Evolutionary conservation across 2,113 vertebrate species (phyloP), one percentile per base, ranked within the genome.

Genomic region (Sturnira hondurensis): DNA sequence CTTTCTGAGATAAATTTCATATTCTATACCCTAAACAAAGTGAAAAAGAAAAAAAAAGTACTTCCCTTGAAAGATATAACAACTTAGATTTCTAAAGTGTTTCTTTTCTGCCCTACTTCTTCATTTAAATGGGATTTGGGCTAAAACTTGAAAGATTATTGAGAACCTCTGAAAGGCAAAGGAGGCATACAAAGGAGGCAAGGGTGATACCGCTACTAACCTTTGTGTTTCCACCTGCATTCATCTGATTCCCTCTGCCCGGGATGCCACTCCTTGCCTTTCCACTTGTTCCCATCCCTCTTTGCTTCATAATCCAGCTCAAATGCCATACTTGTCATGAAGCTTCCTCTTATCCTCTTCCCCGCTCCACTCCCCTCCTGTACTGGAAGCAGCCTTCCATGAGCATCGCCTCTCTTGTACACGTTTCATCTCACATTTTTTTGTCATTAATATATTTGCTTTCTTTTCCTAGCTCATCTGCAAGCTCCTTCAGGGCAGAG

Each of bases 1-100:
- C 81, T 96, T 97, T 98, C 97, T 92, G 95, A 98, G 98, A 95
- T 47, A 98, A 98, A 98, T 98, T 98, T 98, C 97, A 98, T 97
- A 97, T 96, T 85, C 97, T 6, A 52, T 94, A 96, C 33, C 2
- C 97, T 93, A 96, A 95, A 96, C 41, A 97, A 91, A 91, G 82
- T 1, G 12, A 76, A 2, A 0, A 86, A 36, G 22, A 38, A 95
- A 97, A 38, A 95, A 97, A 93, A 96, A 90, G 77, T 26, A 91
- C 86, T 97, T 94, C 96, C 97, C 94, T 96, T 12, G 92, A 93
- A 96, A 93, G 86, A 93, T 67, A 84, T 24, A 92, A 94, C 1
- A 4, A 86, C 68, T 95, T 95, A 56, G 70, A 14, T 89, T 92
- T 93, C 90, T 47, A 36, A 80, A 91, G n/a, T 28, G 12, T 65